Conservation (phyloP, 2,888 invertebrate genomes). For the Anodontia alba region DNA sequence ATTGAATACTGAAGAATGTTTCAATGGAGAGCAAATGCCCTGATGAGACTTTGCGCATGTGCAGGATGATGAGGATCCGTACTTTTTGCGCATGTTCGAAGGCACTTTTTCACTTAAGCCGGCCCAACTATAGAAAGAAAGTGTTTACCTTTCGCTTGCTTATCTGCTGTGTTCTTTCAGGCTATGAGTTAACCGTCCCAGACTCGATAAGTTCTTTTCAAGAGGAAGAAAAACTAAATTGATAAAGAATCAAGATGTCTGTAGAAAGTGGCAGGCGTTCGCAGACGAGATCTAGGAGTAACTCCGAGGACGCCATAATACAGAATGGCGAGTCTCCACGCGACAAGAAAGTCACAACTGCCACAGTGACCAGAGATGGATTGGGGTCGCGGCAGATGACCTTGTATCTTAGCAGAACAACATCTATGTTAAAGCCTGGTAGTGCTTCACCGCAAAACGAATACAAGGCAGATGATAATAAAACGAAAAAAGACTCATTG, state of each 20-base stretch:
- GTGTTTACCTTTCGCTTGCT: neutral
- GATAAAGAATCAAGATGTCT: neutral
- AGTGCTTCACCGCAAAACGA: neutral
- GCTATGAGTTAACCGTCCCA: neutral
- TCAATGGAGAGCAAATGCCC: too few species aligned
- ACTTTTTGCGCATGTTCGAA: neutral
- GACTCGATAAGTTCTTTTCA: neutral
- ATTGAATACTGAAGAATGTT: too few species aligned
- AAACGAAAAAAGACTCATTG: neutral
- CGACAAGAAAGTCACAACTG: conserved; percentile 28
- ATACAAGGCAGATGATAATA: neutral
- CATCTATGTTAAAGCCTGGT: conserved; percentile 34
- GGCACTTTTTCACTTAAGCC: neutral
- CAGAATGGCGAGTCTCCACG: neutral
- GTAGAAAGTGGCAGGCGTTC: neutral
- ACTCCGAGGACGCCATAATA: neutral
- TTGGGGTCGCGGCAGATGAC: conserved; percentile 61
- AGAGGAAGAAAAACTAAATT: neutral
- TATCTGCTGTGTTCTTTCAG: neutral
- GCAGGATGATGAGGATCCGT: neutral
- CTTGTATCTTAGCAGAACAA: conserved; percentile 64
- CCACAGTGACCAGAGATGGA: conserved; percentile 44
- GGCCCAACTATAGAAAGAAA: neutral
- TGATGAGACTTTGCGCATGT: neutral
- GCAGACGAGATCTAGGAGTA: neutral